These are phyloP conservation scores for Eremobia ochroleuca DNA, from an alignment of 2,888 invertebrate species.

Conservation along the genomic window DNA sequence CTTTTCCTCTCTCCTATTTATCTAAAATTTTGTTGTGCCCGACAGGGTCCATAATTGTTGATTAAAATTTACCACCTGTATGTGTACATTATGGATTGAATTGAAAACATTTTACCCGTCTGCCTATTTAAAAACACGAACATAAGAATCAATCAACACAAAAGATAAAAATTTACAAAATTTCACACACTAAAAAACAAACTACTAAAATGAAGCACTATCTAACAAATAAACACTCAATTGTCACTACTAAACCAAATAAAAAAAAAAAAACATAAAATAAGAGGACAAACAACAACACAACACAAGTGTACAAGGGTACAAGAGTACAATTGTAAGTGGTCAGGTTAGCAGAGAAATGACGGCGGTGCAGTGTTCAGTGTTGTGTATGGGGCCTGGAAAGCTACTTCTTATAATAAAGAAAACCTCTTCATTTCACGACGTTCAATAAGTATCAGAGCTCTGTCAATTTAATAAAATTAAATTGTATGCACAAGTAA, in stretches of 20 bases:
- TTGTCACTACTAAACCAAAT: conserved; percentile 1
- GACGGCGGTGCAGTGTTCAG: conserved; percentile 52
- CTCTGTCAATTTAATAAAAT: not conserved
- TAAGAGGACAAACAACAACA: not conserved
- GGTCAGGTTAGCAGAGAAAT: conserved; percentile 65
- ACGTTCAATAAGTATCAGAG: not conserved
- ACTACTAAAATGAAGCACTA: not conserved
- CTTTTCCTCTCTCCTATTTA: not conserved
- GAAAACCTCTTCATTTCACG: not conserved
- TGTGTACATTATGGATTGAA: too few relatives aligned
- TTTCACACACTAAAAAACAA: not conserved
- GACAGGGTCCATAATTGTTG: too few relatives aligned
- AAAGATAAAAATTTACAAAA: too few relatives aligned
- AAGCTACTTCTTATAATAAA: not conserved
- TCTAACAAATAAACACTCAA: conserved; percentile 4
- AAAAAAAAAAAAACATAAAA: conserved; percentile 6
- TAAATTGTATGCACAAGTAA: not conserved
- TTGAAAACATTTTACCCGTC: too few relatives aligned
- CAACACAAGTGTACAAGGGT: too few relatives aligned
- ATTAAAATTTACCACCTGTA: too few relatives aligned
- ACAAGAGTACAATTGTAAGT: conserved; percentile 24
- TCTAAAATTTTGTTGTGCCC: not conserved
- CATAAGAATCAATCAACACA: too few relatives aligned
- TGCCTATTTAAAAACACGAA: too few relatives aligned
- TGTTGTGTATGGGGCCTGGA: conserved; percentile 68